Evolutionary conservation across 2,113 vertebrate species (phyloP), one percentile per base, ranked within the genome.

Genomic region (Equus quagga): DNA sequence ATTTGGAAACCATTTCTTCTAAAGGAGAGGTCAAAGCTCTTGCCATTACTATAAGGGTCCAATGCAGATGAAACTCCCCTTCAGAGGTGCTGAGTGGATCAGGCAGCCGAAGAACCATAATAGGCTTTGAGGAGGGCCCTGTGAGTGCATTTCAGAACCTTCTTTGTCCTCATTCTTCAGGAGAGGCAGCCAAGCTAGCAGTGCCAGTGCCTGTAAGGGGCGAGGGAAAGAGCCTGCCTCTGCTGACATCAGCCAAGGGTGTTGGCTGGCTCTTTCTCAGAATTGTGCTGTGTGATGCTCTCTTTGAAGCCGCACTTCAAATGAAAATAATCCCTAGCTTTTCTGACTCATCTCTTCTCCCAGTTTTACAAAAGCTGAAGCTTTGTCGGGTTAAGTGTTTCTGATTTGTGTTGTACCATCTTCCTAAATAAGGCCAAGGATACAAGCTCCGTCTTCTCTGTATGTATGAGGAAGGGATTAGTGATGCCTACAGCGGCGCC

Each of bases 1-100:
- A 83, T 80, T 58, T 80, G 89, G 54, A 79, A 93, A 24, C 28
- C 5, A 79, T 64, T 96, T 92, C 36, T 96, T 83, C 64, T 81
- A 65, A 58, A 93, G n/a, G 62, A 78, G n/a, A 87, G 49, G 51
- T 83, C 18, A 75, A 60, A 70, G 14, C 76, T 94, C 49, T 90
- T 75, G 62, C 73, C 46, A 46, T 46, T 58, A 33, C 10, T 84
- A 5, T 62, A 85, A 87, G 18, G 28, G 44, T 72, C 36, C 14
- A 65, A 21, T 33, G 31, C 54, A 60, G 62, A 97, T 36, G 18
- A 82, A 67, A 49, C 15, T 54, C 44, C 41, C 26, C 12, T 75
- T 96, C 72, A 67, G 67, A 90, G 58, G 3, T 82, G 18, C 70
- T 58, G 36, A 75, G 58, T 60, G 13, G 11, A 78, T 82, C 46